Evolutionary conservation across 2,888 invertebrate species (phyloP).

Genomic region (Noctua fimbriata): DNA sequence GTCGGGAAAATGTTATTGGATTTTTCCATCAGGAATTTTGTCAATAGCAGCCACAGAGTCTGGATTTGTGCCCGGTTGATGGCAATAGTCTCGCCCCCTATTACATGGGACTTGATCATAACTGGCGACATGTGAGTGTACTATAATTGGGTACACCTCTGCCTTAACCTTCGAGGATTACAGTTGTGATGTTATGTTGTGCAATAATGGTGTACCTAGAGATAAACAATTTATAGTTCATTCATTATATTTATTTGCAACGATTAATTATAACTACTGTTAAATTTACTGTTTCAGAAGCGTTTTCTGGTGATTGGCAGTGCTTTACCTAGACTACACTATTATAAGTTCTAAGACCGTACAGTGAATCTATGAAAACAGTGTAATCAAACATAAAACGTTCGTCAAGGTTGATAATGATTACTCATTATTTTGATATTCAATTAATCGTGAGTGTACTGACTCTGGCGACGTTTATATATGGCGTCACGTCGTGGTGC

Average conservation of each 20-base stretch:
- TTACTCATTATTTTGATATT: neutral
- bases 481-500: slow-evolving; percentile 16
- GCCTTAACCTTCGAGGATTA: too few species aligned
- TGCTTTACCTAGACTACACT: neutral
- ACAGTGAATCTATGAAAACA: neutral
- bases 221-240: neutral
- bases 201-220: neutral
- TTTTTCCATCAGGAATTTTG: too few species aligned
- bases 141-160: too few species aligned
- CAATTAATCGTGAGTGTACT: neutral
- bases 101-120: neutral
- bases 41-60: too few species aligned
- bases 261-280: neutral
- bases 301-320: neutral
- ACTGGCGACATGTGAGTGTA: too few species aligned
- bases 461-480: slow-evolving; percentile 1
- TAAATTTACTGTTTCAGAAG: neutral
- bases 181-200: too few species aligned
- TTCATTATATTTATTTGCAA: neutral
- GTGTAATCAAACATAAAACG: neutral
- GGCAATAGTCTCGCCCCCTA: too few species aligned
- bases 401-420: neutral
- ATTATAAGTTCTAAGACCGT: too few species aligned
- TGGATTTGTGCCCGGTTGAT: too few species aligned
- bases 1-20: too few species aligned